Base-by-base conservation (phyloP, 1,140 invertebrate species). In the Macrotrachela quadricornifera region DNA sequence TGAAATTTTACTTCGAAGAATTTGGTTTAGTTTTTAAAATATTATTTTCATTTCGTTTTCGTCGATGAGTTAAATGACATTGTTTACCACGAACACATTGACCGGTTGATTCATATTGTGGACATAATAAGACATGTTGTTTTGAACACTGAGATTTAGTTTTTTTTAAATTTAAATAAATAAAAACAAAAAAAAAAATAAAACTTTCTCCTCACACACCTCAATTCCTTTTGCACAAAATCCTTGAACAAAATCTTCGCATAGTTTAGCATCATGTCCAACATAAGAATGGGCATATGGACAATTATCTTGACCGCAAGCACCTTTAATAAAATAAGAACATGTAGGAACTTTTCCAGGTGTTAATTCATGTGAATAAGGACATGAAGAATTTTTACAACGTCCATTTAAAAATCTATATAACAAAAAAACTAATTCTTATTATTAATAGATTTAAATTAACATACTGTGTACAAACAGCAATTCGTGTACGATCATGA, bases 321-420 rank as follows among this genome's bases (percentile, higher is more conserved):
- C 74, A 3, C 84, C 84, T 59, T 80, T 77, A 46, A 90, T 71
- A 67, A 81, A 92, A 65, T 81, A 88, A 57, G 79, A 80, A 70
- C 87, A 92, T 0, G 82, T 82, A 1, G 85, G 83, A 83, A 91
- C 86, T 71, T 90, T 90, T 59, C 85, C 80, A 16, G 78, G 74
- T 10, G 77, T 77, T 13, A 83, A 69, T 59, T 84, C 78, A 61
- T 92, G 86, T 8, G 85, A 88, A 49, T 90, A 75, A 49, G 76
- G 72, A 66, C 86, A 92, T 21, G 77, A 69, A 11, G 74, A 66
- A 16, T 80, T 75, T 39, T 78, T 70, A 69, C 86, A 92, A 49
- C 79, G 78, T 17, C 85, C 85, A 69, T 81, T 78, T 13, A 91
- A 66, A 70, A 86, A 90, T 64, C 80, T 82, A 52, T 41, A 60